These are phyloP conservation scores for Ornithoptera alexandrae DNA, from an alignment of 2,888 invertebrate genomes.

Conservation along the genomic window DNA sequence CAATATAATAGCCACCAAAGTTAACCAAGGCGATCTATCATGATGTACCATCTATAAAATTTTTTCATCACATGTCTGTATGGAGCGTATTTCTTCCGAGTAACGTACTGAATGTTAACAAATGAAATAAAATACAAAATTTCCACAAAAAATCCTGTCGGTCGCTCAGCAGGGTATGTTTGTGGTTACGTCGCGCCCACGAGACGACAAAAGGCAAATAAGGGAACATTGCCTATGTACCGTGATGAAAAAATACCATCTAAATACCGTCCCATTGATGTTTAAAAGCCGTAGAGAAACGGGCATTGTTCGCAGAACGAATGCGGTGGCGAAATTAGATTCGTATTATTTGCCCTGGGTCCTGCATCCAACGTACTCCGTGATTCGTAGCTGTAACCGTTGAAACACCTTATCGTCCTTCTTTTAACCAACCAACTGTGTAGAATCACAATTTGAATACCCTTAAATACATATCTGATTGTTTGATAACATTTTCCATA, in stretches of 20 bases:
- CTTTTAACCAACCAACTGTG: not conserved
- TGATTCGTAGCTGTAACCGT: constrained; percentile 23
- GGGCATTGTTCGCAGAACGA: constrained; percentile 65
- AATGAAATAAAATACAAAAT: constrained; percentile 76
- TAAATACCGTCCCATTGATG: constrained; percentile 76
- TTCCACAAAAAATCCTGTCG: constrained; percentile 64
- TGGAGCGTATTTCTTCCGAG: constrained; percentile 52
- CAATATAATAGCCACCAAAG: constrained; percentile 57
- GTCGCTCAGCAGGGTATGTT: constrained; percentile 75
- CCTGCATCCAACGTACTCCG: constrained; percentile 37
- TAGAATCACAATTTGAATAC: not conserved
- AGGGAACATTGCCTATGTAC: constrained; percentile 68
- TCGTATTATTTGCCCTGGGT: constrained; percentile 62
- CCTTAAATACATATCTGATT: too few relatives aligned
- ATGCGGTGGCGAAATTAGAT: constrained; percentile 76
- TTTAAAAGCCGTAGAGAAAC: constrained; percentile 78
- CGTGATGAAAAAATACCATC: constrained; percentile 68
- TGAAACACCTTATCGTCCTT: not conserved
- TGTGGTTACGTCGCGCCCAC: constrained; percentile 79
- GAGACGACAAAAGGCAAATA: constrained; percentile 77
- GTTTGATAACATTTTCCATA: too few relatives aligned
- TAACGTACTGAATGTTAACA: constrained; percentile 57
- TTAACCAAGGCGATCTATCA: constrained; percentile 67
- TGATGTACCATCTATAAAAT: constrained; percentile 65
- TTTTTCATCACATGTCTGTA: constrained; percentile 50